Evolutionary conservation across 2,888 invertebrate species (phyloP), one percentile per base, ranked within the genome.

Genomic region (Clostera curtula): DNA sequence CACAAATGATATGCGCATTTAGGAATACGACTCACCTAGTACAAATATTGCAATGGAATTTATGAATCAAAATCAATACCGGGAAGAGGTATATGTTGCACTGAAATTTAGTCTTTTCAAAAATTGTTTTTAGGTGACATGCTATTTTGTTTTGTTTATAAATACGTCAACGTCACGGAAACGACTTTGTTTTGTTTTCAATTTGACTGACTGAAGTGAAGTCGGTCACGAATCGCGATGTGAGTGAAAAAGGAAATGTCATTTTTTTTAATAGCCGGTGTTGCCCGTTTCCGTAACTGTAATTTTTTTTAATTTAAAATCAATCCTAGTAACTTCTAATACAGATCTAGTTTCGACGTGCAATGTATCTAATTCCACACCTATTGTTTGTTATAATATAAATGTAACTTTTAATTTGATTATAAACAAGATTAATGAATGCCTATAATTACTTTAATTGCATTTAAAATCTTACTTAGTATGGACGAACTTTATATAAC

Each of bases 141-240:
- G 49, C 60, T 52, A 49, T 61, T 64, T 61, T 61, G 51, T 60
- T 67, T 66, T 59, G 59, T 56, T 45, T 46, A 36, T 49, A 41
- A 43, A 36, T 51, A 54, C 40, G 49, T 56, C 48, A 56, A 45
- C 34, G 49, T 48, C 49, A 50, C 42, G 41, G 40, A 36, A 31
- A 42, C 53, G 59, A 47, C 44, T 37, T 31, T 57, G 47, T 55
- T 55, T 56, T 56, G 57, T 56, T 56, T 59, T 53, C 41, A 36
- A 37, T 11, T 24, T 16, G 16, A 34, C 23, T 10, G 7, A 22
- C 11, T n/a, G n/a, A n/a, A n/a, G 24, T 13, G 30, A 30, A 29
- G 27, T 25, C n/a, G 16, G 27, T 10, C 12, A 13, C 28, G 17
- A 23, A 16, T 8, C 5, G 4, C 14, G 15, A 21, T n/a, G 3